Evolutionary conservation across 2,888 invertebrate species (phyloP).

Genomic region (Helleia helle): DNA sequence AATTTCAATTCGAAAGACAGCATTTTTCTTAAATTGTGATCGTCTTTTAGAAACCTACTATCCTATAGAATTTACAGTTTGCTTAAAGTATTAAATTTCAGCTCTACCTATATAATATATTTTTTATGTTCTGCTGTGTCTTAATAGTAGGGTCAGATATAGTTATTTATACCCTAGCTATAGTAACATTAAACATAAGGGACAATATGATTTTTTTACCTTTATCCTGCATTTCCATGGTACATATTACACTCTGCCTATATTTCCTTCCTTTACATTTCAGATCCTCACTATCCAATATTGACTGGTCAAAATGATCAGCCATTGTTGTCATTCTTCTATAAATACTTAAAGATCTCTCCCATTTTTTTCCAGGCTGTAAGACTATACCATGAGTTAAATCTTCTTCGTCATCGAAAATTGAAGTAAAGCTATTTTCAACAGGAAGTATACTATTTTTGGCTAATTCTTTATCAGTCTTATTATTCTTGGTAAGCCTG

Average conservation of each 20-base stretch:
- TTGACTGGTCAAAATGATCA: slow-evolving; percentile 44
- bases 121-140: no score
- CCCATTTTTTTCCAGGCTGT: slow-evolving; percentile 80
- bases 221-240: slow-evolving; percentile 68
- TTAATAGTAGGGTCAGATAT: no score
- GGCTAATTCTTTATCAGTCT: neutral
- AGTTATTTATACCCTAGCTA: no score
- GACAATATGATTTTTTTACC: no score
- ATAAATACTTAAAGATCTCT: slow-evolving; percentile 76
- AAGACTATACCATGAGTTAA: slow-evolving; percentile 53
- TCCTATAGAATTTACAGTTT: no score
- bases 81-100: no score
- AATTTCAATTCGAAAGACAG: no score
- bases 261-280: slow-evolving; percentile 69
- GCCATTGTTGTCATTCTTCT: slow-evolving; percentile 62
- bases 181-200: no score
- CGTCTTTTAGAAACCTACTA: no score
- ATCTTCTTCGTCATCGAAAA: neutral
- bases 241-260: slow-evolving; percentile 64
- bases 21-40: no score
- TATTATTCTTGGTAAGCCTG: slow-evolving; percentile 23
- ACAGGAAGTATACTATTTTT: neutral
- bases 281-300: slow-evolving; percentile 50
- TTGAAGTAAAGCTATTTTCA: neutral
- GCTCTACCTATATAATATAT: no score